phyloP scores from a whole-genome alignment of 2,113 vertebrate genomes.

The Nothoprocta pentlandii region DNA sequence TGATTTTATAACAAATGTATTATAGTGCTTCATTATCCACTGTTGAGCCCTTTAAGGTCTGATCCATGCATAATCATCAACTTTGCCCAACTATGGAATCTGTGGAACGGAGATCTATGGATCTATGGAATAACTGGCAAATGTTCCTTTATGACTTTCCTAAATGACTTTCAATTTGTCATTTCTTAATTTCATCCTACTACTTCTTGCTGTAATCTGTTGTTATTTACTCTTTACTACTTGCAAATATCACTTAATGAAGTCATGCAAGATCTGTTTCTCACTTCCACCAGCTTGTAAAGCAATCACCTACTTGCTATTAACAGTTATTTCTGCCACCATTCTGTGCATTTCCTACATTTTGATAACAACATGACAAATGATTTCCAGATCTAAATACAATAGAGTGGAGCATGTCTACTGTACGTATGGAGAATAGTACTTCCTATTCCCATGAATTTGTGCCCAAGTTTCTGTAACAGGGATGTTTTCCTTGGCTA shows the following conservation, averaged over 20 bases:
- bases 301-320: not conserved
- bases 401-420: not conserved
- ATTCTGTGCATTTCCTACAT: not conserved
- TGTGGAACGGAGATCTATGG: no score
- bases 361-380: not conserved
- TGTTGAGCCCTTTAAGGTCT: not conserved
- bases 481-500: not conserved
- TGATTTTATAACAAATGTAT: not conserved
- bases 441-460: not conserved
- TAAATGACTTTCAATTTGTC: not conserved
- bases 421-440: not conserved
- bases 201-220: not conserved
- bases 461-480: not conserved
- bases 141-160: not conserved
- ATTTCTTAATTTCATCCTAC: not conserved
- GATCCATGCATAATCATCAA: not conserved
- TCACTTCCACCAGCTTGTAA: not conserved
- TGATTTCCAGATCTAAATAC: not conserved
- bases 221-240: not conserved
- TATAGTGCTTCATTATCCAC: not conserved
- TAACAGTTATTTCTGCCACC: not conserved
- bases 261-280: not conserved
- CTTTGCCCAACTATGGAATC: not conserved
- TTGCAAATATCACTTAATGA: not conserved
- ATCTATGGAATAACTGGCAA: not conserved